phyloP scores from a whole-genome alignment of 2,797 vertebrate species.

The Bovichtus diacanthus region DNA sequence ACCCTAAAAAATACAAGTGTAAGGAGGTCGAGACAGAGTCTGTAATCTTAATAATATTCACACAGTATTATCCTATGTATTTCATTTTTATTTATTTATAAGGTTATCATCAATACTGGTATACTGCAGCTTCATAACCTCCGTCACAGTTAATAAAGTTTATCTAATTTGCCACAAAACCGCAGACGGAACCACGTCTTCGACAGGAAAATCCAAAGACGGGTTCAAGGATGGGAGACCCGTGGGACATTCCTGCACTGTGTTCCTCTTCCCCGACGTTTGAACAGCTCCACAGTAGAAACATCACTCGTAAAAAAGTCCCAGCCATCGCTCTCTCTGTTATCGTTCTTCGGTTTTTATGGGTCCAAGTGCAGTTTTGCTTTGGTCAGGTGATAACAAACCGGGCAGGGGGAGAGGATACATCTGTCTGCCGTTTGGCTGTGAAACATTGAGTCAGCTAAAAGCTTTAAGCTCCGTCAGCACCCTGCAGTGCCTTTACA shows the following conservation, averaged over 20 bases:
- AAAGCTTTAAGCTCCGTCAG: conserved; percentile 80
- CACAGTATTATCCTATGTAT: too few species aligned
- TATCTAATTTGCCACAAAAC: neutral
- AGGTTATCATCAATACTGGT: too few species aligned
- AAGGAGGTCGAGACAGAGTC: too few species aligned
- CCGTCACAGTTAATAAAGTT: too few species aligned
- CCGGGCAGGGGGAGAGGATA: conserved; percentile 56
- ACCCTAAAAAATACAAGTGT: too few species aligned
- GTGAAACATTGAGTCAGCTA: conserved; percentile 82
- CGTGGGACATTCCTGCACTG: neutral
- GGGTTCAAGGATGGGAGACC: conserved; percentile 11
- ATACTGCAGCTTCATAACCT: too few species aligned
- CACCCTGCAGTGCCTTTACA: conserved; percentile 77
- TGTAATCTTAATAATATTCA: too few species aligned
- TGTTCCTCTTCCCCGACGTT: conserved; percentile 35
- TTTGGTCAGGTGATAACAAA: conserved; percentile 77
- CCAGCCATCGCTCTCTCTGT: conserved; percentile 45
- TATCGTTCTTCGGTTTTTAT: conserved; percentile 65
- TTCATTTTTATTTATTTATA: too few species aligned
- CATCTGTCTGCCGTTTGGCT: conserved; percentile 72
- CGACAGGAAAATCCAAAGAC: conserved; percentile 1
- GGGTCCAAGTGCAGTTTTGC: conserved; percentile 62
- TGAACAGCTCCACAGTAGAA: conserved; percentile 41
- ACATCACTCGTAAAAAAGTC: conserved; percentile 61
- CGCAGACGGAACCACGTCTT: neutral